Evolutionary conservation across 1,140 invertebrate species (phyloP), one percentile per base, ranked within the genome.

Genomic region (Diorhabda sublineata): DNA sequence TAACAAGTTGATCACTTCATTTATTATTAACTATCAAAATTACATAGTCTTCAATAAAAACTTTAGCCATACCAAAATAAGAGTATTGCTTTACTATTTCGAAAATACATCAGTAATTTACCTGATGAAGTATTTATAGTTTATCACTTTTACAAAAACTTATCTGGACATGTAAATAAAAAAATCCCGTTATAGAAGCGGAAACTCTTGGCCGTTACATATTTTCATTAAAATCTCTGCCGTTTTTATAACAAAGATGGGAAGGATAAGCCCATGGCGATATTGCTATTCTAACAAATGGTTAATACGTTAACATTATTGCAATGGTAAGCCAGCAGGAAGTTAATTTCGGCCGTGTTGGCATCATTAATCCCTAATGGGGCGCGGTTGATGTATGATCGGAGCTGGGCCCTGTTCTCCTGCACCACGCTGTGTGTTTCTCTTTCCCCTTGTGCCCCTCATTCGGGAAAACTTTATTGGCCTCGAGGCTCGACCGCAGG

Each of bases 301-400:
- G 80, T 79, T 81, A 81, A 81, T 81, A 81, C 80, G 80, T 81
- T 79, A 80, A 78, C 79, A 75, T 80, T 80, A 81, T 81, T 80
- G 79, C 80, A 74, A 74, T 71, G 76, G 77, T 80, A 81, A 81
- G 79, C 80, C 80, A 75, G 73, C 75, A 73, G 79, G 80, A 79
- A 81, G 80, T 81, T 81, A 81, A 81, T 81, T 81, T 81, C 77
- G 79, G 76, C 73, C 77, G 75, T 75, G 77, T 76, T 80, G 79
- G 78, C 79, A 79, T 81, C 80, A 81, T 81, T 81, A 81, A 81
- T 81, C 80, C 80, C 79, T 80, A 80, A 81, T 80, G 80, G 80
- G 80, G 78, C 78, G 79, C 73, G 77, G 76, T 78, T 80, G 80
- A 81, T 81, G 79, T 81, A 81, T 77, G 80, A 79, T 79, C 77